phyloP scores from a whole-genome alignment of 2,888 invertebrate genomes.

The Eudemis profundana region DNA sequence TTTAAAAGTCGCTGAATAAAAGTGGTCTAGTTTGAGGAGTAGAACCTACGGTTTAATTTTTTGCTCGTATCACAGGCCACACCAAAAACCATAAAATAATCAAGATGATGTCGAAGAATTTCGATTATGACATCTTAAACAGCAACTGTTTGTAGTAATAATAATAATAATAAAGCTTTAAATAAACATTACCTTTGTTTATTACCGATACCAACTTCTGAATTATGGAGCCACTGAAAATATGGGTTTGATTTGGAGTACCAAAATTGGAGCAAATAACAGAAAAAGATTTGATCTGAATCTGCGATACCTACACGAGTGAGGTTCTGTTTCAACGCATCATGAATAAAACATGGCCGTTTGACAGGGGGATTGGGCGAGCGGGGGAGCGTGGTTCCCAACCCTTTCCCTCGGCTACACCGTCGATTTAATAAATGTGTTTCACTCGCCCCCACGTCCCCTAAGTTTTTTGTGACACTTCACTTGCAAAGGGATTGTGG shows the following conservation, averaged over 20 bases:
- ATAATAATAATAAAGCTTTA: no score
- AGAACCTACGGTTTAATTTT: no score
- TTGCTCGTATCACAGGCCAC: no score
- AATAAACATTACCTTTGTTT: no score
- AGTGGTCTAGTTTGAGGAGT: no score
- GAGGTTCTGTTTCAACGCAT: slow-evolving; percentile 68
- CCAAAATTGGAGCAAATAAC: slow-evolving; percentile 57
- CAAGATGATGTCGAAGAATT: no score
- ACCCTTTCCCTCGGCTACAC: slow-evolving; percentile 68
- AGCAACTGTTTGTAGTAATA: no score
- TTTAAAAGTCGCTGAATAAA: no score
- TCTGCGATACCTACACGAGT: slow-evolving; percentile 58
- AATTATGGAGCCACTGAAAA: not conserved
- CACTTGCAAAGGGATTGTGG: slow-evolving; percentile 61
- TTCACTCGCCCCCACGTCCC: slow-evolving; percentile 58
- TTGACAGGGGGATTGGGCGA: slow-evolving; percentile 54
- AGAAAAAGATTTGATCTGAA: slow-evolving; percentile 71
- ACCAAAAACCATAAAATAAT: no score
- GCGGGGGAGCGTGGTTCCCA: slow-evolving; percentile 51
- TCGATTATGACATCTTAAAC: no score
- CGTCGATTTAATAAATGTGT: slow-evolving; percentile 70
- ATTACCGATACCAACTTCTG: no score
- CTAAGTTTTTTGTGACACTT: slow-evolving; percentile 72
- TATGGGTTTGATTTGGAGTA: slow-evolving; percentile 42
- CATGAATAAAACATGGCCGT: slow-evolving; percentile 81